Evolutionary conservation across 1,140 invertebrate genomes (phyloP).

Genomic region (Achroia grisella): DNA sequence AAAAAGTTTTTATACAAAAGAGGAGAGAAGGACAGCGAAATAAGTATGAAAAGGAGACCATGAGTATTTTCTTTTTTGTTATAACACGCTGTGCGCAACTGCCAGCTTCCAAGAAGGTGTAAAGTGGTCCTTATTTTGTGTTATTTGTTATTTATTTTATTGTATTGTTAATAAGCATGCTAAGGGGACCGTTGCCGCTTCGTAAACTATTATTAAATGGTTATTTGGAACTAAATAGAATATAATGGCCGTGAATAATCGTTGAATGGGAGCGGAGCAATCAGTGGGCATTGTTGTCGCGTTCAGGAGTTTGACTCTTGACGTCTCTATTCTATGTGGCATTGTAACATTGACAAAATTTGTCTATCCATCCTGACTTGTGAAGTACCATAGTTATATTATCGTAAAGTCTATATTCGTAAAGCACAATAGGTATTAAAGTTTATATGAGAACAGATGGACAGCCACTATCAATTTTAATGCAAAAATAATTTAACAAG

Average conservation of each 20-base stretch:
- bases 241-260: slow-evolving; percentile 70
- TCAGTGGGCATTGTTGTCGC: slow-evolving; percentile 47
- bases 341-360: slow-evolving; percentile 12
- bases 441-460: not conserved
- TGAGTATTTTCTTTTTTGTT: slow-evolving; percentile 47
- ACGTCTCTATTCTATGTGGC: slow-evolving; percentile 40
- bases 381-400: not conserved
- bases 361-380: not conserved
- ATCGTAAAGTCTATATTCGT: slow-evolving; percentile 5
- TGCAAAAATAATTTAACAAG: slow-evolving; percentile 21
- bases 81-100: slow-evolving; percentile 36
- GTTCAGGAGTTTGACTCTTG: slow-evolving; percentile 43
- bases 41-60: slow-evolving; percentile 24
- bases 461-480: slow-evolving; percentile 15
- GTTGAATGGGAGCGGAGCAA: slow-evolving; percentile 51
- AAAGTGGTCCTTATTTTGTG: slow-evolving; percentile 68
- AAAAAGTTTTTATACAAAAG: slow-evolving; percentile 21
- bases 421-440: not conserved
- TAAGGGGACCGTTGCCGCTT: slow-evolving; percentile 49
- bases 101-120: slow-evolving; percentile 70
- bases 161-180: slow-evolving; percentile 72
- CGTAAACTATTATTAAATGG: slow-evolving; percentile 68
- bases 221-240: slow-evolving; percentile 73
- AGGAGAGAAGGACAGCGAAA: slow-evolving; percentile 21
- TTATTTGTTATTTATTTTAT: slow-evolving; percentile 72